Evolutionary conservation across 2,797 vertebrate genomes (phyloP), one percentile per base, ranked within the genome.

Genomic region (Sebastes nivosus): DNA sequence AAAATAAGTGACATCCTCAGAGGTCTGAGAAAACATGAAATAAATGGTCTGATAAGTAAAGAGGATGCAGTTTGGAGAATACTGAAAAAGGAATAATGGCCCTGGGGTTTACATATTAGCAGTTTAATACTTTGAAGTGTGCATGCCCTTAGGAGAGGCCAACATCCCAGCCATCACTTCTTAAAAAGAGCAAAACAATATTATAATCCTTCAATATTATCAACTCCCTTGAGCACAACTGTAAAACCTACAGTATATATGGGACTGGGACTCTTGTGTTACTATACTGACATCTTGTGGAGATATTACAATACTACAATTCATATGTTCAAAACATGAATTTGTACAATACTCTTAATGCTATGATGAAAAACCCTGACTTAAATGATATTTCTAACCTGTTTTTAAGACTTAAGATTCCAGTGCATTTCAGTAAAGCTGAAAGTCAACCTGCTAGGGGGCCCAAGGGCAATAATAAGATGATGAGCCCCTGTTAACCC

Each of bases 251-350:
- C 34, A 30, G 8, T 59, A 32, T 0, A 8, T 4, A 14, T 1
- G 14, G 14, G 16, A 27, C 12, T 1, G 18, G 24, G 18, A 10
- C n/a, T 84, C 61, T 73, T 77, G 75, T 88, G 59, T 75, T 79
- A 78, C 73, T 91, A 88, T 77, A 89, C 79, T 90, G 94, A 92
- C 95, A 95, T 87, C 95, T 93, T 80, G 82, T 92, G 95, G 92
- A 34, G 0, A 3, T 11, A 55, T 34, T 7, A 7, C 1, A 65
- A 59, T 20, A 80, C 54, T 88, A 64, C 91, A 92, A 38, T 4
- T 34, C 3, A 20, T 8, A 20, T 50, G 11, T 65, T 54, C 13
- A 68, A 70, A 80, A 61, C 13, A 38, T 16, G 2, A 38, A n/a
- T 42, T 32, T 29, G 1, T 6, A 2, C 50, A 50, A 25, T 8